A percentile compares a stretch with the other conserved stretches of the same genome.
Conservation (phyloP, 2,797 vertebrate species). For the Thunnus albacares region DNA sequence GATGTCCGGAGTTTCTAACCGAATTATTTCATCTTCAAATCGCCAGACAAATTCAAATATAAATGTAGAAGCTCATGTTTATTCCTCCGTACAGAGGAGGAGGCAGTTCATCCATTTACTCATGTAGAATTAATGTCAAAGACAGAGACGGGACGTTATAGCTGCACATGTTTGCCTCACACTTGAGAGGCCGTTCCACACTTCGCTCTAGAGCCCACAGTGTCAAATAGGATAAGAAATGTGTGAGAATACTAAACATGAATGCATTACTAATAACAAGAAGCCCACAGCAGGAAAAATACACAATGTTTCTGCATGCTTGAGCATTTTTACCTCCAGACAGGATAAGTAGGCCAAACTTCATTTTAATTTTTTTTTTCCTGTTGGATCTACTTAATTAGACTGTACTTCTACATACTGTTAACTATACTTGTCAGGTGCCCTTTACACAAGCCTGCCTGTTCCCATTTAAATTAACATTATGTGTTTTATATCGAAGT, state of each 20-base stretch:
- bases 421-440: conserved; percentile 42
- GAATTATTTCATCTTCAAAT: conserved; percentile 65
- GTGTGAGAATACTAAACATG: conserved; percentile 63
- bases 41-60: conserved; percentile 47
- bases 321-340: conserved; percentile 74
- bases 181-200: conserved; percentile 62
- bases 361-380: conserved; percentile 66
- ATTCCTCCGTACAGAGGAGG: conserved; percentile 63
- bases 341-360: conserved; percentile 81
- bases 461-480: conserved; percentile 9
- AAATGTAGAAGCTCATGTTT: conserved; percentile 66
- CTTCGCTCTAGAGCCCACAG: conserved; percentile 65
- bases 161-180: conserved; percentile 76
- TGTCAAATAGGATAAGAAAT: conserved; percentile 78
- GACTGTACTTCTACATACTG: conserved; percentile 21
- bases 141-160: conserved; percentile 71
- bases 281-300: conserved; percentile 42
- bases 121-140: conserved; percentile 80
- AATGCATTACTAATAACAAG: conserved; percentile 67
- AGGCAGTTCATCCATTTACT: conserved; percentile 72
- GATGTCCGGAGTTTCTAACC: conserved; percentile 52
- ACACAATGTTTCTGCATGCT: conserved; percentile 62
- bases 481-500: conserved; percentile 19
- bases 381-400: conserved; percentile 50
- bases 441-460: conserved; percentile 12